Percentiles rank a stretch among this genome's conserved stretches.
phyloP scores from a whole-genome alignment of 1,140 invertebrate species.

The Conus ventricosus region DNA sequence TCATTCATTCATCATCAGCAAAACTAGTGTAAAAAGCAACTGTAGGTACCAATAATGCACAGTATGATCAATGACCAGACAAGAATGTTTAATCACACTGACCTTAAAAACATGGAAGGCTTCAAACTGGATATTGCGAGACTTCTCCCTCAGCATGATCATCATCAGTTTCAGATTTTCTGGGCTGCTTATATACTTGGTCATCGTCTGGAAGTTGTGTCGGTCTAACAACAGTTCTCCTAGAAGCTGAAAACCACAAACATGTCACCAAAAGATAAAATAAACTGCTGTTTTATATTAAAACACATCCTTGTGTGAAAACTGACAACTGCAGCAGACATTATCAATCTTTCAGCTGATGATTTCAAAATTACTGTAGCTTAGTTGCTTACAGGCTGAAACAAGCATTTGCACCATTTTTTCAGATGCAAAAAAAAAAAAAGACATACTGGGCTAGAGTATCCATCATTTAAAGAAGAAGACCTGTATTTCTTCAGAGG shows the following conservation, averaged over 20 bases:
- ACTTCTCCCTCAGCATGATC: conserved; percentile 99
- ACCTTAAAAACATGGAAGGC: conserved; percentile 99
- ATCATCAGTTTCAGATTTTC: conserved; percentile 99
- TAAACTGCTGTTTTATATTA: not conserved
- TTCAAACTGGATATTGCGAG: conserved; percentile 99
- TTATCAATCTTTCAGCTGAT: not conserved
- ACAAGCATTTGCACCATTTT: too few relatives aligned
- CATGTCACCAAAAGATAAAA: not conserved
- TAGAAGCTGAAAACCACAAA: conserved; percentile 80
- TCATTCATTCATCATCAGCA: too few relatives aligned
- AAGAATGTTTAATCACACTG: conserved; percentile 49
- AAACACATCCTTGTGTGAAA: not conserved
- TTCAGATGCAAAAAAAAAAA: too few relatives aligned
- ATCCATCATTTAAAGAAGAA: too few relatives aligned
- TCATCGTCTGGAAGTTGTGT: conserved; percentile 99
- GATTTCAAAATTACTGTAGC: not conserved
- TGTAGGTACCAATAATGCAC: too few relatives aligned
- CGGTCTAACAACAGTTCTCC: conserved; percentile 98
- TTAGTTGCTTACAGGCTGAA: too few relatives aligned
- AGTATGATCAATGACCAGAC: too few relatives aligned
- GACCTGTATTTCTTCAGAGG: too few relatives aligned
- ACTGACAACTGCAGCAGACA: not conserved
- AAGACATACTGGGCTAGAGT: too few relatives aligned
- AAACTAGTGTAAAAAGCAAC: too few relatives aligned
- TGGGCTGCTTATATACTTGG: conserved; percentile 98